Base-by-base conservation (phyloP, 2,797 vertebrate genomes). In the Poeciliopsis gracilis region DNA sequence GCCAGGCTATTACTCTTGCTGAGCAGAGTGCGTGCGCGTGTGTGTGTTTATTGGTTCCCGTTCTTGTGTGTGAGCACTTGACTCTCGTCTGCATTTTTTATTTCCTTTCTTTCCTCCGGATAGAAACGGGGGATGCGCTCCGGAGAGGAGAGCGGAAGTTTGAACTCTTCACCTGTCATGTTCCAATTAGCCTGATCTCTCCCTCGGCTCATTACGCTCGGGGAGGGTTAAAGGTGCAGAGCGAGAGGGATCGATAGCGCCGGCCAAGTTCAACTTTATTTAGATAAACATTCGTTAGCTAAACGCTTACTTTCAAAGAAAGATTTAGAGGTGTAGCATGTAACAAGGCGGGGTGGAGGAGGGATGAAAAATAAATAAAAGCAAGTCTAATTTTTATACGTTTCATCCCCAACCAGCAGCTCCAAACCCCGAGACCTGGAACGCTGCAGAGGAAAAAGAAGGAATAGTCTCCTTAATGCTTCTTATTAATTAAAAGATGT, bases 401-500 rank as follows among this genome's bases (percentile, higher is more conserved):
- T 69, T 72, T 72, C 43, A 49, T 43, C 33, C 41, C 67, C 63
- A 73, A 66, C 43, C 73, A 46, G 11, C 10, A 71, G 81, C 38
- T 18, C 10, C 30, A 49, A 33, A 61, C 49, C 47, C 59, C 66
- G 51, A 57, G 77, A 75, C 71, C 67, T 45, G 30, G 47, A 76
- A 51, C 45, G 75, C 73, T 80, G 89, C n/a, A 59, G 80, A 80
- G 79, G 76, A 66, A 77, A 77, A 66, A 23, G 74, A 76, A 75
- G 74, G 59, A 72, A 78, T 59, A 84, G 67, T n/a, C 70, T 84
- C 59, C 76, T 67, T 82, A 86, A 86, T 87, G 82, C 43, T 61
- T 75, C 82, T 90, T 79, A 87, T 91, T 88, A 88, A 90, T 88
- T 91, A 88, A 91, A 87, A 78, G 82, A 87, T 85, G 87, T 82